Conservation (phyloP, 2,888 invertebrate species). For the Spilosoma lubricipeda region DNA sequence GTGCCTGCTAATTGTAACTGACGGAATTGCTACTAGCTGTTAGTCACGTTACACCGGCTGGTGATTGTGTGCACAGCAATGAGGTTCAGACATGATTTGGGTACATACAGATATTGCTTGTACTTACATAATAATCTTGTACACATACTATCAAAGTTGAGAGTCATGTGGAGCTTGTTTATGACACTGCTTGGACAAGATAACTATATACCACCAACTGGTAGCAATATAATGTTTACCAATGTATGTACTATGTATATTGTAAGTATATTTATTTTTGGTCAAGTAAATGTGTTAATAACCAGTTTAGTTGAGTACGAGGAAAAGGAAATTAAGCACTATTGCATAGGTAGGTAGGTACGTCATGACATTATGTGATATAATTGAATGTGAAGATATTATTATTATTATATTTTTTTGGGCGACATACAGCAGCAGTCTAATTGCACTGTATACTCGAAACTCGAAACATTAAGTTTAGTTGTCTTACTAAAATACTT, state of each 20-base stretch:
- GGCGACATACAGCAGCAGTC: too few species aligned
- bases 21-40: constrained; percentile 15
- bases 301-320: constrained; percentile 15
- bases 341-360: too few species aligned
- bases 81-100: constrained; percentile 37
- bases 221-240: constrained; percentile 48
- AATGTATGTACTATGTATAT: constrained; percentile 37
- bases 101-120: constrained; percentile 28
- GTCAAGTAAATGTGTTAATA: constrained; percentile 16
- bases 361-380: too few species aligned
- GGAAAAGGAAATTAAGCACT: too few species aligned
- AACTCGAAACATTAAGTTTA: too few species aligned
- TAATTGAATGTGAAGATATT: too few species aligned
- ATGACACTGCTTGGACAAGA: constrained; percentile 62
- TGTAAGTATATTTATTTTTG: background rate
- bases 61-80: constrained; percentile 17
- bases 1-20: constrained; percentile 25
- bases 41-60: constrained; percentile 32
- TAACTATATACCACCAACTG: constrained; percentile 42
- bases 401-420: too few species aligned
- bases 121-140: constrained; percentile 12
- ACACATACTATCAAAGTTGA: constrained; percentile 41
- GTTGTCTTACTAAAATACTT: too few species aligned
- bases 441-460: too few species aligned
- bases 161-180: constrained; percentile 60